Percentiles rank a stretch among this genome's conserved stretches.
Evolutionary conservation across 1,140 invertebrate genomes (phyloP).

Genomic region (Drosophila equinoxialis): DNA sequence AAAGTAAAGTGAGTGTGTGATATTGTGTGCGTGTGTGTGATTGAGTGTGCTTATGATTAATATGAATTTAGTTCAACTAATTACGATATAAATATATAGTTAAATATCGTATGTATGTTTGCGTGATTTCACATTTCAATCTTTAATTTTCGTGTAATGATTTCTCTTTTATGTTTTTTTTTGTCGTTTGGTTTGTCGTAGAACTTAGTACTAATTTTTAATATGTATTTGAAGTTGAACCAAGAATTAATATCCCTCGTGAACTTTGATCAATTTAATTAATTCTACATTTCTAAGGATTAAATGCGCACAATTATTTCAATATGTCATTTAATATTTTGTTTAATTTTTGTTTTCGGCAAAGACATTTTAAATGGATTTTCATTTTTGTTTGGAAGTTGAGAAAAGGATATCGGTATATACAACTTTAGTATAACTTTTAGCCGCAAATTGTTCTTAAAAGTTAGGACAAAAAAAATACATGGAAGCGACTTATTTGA

Average conservation of each 20-base stretch:
- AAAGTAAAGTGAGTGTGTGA: not conserved
- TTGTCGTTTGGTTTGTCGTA: too few relatives aligned
- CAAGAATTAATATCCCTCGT: conserved; percentile 1
- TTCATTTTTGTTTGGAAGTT: not conserved
- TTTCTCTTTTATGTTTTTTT: too few relatives aligned
- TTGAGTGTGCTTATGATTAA: conserved; percentile 4
- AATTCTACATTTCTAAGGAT: conserved; percentile 8
- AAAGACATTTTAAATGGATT: not conserved
- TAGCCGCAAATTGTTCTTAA: conserved; percentile 1
- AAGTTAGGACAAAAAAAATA: not conserved
- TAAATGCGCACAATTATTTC: conserved; percentile 2
- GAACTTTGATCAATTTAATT: not conserved
- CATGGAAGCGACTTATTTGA: conserved; percentile 4
- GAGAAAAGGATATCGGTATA: not conserved
- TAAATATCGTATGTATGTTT: not conserved
- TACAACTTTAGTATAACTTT: conserved; percentile 2
- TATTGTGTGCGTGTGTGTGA: not conserved
- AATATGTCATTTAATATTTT: not conserved
- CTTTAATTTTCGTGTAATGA: not conserved
- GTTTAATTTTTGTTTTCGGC: not conserved
- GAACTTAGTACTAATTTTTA: conserved; percentile 1
- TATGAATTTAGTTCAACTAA: conserved; percentile 9
- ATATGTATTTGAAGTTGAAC: not conserved
- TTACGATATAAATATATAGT: not conserved
- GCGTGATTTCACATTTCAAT: conserved; percentile 1